Conservation (phyloP, 2,797 vertebrate genomes). For the Molossus alvarezi region DNA sequence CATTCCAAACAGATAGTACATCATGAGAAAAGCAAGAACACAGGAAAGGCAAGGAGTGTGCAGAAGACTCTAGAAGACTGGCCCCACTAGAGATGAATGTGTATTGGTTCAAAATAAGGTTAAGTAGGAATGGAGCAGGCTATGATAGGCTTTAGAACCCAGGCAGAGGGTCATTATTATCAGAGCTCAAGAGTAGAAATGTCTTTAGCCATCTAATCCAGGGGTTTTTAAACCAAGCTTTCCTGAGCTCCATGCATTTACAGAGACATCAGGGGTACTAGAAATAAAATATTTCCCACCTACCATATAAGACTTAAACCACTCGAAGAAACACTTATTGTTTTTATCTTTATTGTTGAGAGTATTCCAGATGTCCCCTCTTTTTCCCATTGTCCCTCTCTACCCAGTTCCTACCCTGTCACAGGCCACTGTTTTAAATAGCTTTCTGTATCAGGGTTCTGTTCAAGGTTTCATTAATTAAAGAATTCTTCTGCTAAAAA, state of each 20-base stretch:
- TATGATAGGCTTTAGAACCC: not conserved
- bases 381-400: no score
- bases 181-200: conserved; percentile 3
- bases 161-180: not conserved
- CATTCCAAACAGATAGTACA: not conserved
- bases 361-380: no score
- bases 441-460: conserved; percentile 8
- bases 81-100: not conserved
- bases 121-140: not conserved
- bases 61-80: not conserved
- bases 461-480: conserved; percentile 42
- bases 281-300: not conserved
- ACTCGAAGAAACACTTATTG: conserved; percentile 20
- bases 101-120: not conserved
- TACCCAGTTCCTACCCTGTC: no score
- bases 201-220: not conserved
- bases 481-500: not conserved
- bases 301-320: not conserved
- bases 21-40: not conserved
- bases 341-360: not conserved
- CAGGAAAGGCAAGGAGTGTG: not conserved
- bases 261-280: not conserved
- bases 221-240: not conserved
- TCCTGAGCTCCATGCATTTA: not conserved
- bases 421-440: not conserved